phyloP scores from a whole-genome alignment of 1,140 invertebrate genomes.

The Drosophila elegans region DNA sequence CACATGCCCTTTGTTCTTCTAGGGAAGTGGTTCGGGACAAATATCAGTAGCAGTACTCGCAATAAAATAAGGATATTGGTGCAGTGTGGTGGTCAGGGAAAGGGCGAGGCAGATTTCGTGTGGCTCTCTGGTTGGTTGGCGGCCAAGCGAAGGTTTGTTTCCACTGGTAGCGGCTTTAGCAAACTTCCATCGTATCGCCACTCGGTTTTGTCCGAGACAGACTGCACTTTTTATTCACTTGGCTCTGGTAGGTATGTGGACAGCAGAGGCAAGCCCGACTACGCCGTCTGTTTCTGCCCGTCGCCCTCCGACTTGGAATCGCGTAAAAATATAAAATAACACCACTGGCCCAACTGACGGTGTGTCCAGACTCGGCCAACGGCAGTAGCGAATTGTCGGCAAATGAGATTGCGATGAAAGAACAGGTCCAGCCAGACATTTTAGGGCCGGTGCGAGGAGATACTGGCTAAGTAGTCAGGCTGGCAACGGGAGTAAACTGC shows the following conservation, averaged over 20 bases:
- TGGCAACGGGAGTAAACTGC: too few relatives aligned
- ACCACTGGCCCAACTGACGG: constrained; percentile 10
- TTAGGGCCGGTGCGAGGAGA: background rate
- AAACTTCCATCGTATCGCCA: constrained; percentile 49
- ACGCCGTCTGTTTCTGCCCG: constrained; percentile 14
- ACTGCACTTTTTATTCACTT: constrained; percentile 64
- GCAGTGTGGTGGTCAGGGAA: background rate
- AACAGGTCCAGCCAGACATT: background rate
- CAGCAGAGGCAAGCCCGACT: constrained; percentile 1
- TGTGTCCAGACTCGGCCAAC: constrained; percentile 45
- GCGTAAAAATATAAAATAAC: constrained; percentile 44
- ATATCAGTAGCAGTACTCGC: background rate
- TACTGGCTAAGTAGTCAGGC: too few relatives aligned
- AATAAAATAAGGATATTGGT: constrained; percentile 11
- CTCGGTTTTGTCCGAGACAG: constrained; percentile 47
- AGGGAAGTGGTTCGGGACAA: background rate
- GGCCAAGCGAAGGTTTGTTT: constrained; percentile 46
- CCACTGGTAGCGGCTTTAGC: constrained; percentile 25
- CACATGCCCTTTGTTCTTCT: background rate
- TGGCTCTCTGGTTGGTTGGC: constrained; percentile 69
- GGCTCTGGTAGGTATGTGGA: constrained; percentile 1
- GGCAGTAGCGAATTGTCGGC: constrained; percentile 52
- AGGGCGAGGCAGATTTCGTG: constrained; percentile 14
- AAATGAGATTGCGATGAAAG: constrained; percentile 57
- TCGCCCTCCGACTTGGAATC: constrained; percentile 18